Evolutionary conservation across 2,888 invertebrate species (phyloP).

Genomic region (Caenorhabditis sp.): DNA sequence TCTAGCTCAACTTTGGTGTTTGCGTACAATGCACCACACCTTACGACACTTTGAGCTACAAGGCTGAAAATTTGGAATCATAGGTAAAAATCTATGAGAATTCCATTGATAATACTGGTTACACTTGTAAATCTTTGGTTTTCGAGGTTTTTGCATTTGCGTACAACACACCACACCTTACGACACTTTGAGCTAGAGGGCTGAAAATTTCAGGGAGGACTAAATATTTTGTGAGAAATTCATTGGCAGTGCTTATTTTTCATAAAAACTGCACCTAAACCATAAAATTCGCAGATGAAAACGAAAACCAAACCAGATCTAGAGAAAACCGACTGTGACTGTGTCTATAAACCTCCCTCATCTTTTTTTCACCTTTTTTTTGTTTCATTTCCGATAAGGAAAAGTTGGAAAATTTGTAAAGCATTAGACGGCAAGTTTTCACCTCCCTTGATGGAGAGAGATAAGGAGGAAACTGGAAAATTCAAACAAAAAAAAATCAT

Average conservation of each 20-base stretch:
- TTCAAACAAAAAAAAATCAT: conserved; percentile 1
- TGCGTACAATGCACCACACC: neutral
- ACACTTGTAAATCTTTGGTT: neutral
- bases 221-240: neutral
- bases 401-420: conserved; percentile 5
- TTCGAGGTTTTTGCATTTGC: too few relatives aligned
- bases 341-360: too few relatives aligned
- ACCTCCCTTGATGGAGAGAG: too few relatives aligned
- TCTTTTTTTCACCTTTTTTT: neutral
- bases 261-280: neutral
- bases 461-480: neutral
- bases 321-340: too few relatives aligned
- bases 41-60: neutral
- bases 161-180: neutral
- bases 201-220: conserved; percentile 1
- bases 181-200: neutral
- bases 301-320: too few relatives aligned
- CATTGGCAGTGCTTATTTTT: neutral
- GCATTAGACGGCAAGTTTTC: neutral
- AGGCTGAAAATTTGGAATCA: neutral
- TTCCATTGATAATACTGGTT: neutral
- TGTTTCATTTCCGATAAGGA: conserved; percentile 1
- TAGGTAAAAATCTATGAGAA: neutral
- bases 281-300: too few relatives aligned
- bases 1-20: too few relatives aligned